Base-by-base conservation (phyloP, 2,797 vertebrate species). In the Novumbra hubbsi region DNA sequence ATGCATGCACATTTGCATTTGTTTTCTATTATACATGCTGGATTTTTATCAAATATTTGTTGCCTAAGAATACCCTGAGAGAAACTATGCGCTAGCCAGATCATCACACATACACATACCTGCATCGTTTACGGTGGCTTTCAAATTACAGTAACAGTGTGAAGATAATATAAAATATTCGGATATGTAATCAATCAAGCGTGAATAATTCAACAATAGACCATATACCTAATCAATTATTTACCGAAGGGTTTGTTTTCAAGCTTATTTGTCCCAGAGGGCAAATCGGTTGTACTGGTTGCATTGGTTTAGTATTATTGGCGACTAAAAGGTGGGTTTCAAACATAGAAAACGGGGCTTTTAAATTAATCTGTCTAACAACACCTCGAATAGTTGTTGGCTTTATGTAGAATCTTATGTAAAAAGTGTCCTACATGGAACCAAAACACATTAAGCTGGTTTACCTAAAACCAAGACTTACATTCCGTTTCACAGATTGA, bases 151-250 rank as follows among this genome's bases (percentile, higher is more conserved):
- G 55, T 24, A 11, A 21, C 21, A 21, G n/a, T 24, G 19, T 57
- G 55, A 21, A 57, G 21, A 57, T 57, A 1, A 21, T 24, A 9
- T 24, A 24, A 57, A 24, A 57, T 21, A 5, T 45, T 45, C 9
- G 3, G n/a, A 57, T 57, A n/a, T 57, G 3, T 24, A 57, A 24
- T 57, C 55, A 57, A 24, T 57, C n/a, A 57, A 57, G 55, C 9
- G 16, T 57, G 24, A 11, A 24, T 11, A 24, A 57, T 57, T 4
- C 0, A 57, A 60, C 21, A 55, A 55, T 57, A 57, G 55, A 11
- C n/a, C 11, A 57, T 57, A 57, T 57, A 57, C n/a, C 55, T 24
- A 57, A 57, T 57, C 55, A 57, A 57, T 57, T 21, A 57, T 57
- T 57, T 57, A 4, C 55, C 11, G 55, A 8, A n/a, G 19, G 6